These are phyloP conservation scores for Nixonia krombeini DNA, from an alignment of 1,140 invertebrate species.

Conservation along the genomic window DNA sequence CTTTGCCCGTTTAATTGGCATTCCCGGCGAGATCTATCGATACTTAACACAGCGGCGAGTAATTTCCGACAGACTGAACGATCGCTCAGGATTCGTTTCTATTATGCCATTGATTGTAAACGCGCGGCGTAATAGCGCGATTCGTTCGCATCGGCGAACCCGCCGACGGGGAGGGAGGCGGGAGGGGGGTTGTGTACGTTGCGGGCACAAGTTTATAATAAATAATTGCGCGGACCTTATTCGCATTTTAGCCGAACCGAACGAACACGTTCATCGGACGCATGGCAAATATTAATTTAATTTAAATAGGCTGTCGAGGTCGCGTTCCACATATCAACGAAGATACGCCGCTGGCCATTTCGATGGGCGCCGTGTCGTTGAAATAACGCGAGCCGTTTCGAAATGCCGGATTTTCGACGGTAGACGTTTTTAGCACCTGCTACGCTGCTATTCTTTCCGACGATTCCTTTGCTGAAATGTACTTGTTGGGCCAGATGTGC, in stretches of 20 bases:
- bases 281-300: constrained; percentile 67
- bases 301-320: constrained; percentile 52
- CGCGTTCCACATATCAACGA: constrained; percentile 37
- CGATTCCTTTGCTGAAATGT: constrained; percentile 19
- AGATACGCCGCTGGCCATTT: constrained; percentile 25
- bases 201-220: constrained; percentile 57
- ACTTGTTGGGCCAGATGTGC: constrained; percentile 21
- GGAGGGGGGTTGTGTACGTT: constrained; percentile 37
- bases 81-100: constrained; percentile 29
- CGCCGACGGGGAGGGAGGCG: constrained; percentile 3
- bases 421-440: constrained; percentile 42
- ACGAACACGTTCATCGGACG: constrained; percentile 30
- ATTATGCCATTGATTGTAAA: constrained; percentile 50
- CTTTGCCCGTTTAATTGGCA: constrained; percentile 20
- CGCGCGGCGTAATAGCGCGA: constrained; percentile 35
- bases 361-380: constrained; percentile 24
- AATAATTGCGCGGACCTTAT: constrained; percentile 61
- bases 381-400: constrained; percentile 32
- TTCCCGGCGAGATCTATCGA: constrained; percentile 33
- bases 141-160: constrained; percentile 46
- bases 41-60: constrained; percentile 27
- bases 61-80: constrained; percentile 33
- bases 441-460: constrained; percentile 16
- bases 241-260: constrained; percentile 57
- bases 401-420: constrained; percentile 6